Conservation (phyloP, 2,888 invertebrate genomes). For the Lasioglossum marginatum region DNA sequence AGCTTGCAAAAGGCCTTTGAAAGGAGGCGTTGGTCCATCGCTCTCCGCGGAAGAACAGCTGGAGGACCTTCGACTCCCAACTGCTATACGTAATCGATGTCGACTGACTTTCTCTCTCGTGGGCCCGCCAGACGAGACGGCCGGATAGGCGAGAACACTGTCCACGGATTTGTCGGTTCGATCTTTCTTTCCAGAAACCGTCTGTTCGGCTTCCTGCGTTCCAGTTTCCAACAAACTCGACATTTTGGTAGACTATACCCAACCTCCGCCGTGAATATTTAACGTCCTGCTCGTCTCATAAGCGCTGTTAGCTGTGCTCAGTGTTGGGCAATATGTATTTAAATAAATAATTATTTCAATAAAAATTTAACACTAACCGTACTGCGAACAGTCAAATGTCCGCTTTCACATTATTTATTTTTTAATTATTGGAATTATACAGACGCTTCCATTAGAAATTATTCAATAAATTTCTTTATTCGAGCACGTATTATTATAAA, state of each 20-base stretch:
- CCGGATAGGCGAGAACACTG: constrained; percentile 46
- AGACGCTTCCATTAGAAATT: too few species aligned
- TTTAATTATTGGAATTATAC: too few species aligned
- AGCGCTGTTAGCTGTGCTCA: not conserved
- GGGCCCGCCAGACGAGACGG: constrained; percentile 39
- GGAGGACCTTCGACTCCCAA: constrained; percentile 73
- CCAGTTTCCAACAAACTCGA: not conserved
- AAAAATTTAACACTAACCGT: too few species aligned
- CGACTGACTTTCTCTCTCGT: constrained; percentile 72
- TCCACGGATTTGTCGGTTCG: constrained; percentile 33
- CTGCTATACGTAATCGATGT: constrained; percentile 73
- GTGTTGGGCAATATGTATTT: too few species aligned
- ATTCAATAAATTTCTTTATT: too few species aligned
- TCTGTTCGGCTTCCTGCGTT: constrained; percentile 7
- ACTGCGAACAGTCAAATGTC: too few species aligned
- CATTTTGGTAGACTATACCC: not conserved
- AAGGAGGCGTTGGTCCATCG: constrained; percentile 72
- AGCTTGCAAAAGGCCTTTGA: constrained; percentile 50
- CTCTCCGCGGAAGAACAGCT: constrained; percentile 70
- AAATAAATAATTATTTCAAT: too few species aligned
- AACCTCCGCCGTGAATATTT: not conserved
- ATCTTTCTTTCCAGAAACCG: constrained; percentile 32
- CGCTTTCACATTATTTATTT: too few species aligned
- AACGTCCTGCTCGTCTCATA: not conserved
- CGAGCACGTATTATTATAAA: too few species aligned